Conservation (phyloP, 2,888 invertebrate genomes). For the Acheta domesticus region DNA sequence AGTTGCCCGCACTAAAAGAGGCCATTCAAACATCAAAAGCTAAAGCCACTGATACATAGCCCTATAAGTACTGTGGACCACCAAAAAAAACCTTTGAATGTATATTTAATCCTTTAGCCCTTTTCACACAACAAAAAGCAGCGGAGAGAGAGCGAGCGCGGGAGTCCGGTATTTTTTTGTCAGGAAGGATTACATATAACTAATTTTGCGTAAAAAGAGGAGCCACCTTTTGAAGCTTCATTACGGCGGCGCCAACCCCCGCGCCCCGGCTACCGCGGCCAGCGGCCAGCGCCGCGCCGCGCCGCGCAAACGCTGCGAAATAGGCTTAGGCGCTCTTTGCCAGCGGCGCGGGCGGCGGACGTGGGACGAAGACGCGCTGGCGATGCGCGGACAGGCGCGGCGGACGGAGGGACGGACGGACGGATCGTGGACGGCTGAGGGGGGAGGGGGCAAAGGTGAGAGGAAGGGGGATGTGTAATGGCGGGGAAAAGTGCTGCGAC, state of each 20-base stretch:
- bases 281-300: conserved; percentile 18
- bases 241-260: background rate
- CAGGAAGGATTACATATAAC: conserved; percentile 9
- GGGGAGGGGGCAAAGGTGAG: too few species aligned
- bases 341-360: background rate
- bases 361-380: too few species aligned
- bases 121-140: conserved; percentile 28
- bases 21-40: conserved; percentile 18
- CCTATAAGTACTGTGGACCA: conserved; percentile 12
- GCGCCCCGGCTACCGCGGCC: background rate
- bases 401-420: too few species aligned
- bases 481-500: too few species aligned
- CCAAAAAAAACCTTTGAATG: conserved; percentile 31
- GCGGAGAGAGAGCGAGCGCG: conserved; percentile 18
- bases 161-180: conserved; percentile 1
- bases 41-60: conserved; percentile 18
- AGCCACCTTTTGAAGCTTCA: conserved; percentile 18
- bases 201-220: conserved; percentile 4
- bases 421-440: too few species aligned
- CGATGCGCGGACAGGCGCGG: too few species aligned
- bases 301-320: conserved; percentile 24
- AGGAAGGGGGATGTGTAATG: too few species aligned
- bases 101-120: conserved; percentile 26
- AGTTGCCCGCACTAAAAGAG: conserved; percentile 9
- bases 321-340: conserved; percentile 31